These are phyloP conservation scores for Thalpophila matura DNA, from an alignment of 2,888 invertebrate genomes.

Conservation along the genomic window DNA sequence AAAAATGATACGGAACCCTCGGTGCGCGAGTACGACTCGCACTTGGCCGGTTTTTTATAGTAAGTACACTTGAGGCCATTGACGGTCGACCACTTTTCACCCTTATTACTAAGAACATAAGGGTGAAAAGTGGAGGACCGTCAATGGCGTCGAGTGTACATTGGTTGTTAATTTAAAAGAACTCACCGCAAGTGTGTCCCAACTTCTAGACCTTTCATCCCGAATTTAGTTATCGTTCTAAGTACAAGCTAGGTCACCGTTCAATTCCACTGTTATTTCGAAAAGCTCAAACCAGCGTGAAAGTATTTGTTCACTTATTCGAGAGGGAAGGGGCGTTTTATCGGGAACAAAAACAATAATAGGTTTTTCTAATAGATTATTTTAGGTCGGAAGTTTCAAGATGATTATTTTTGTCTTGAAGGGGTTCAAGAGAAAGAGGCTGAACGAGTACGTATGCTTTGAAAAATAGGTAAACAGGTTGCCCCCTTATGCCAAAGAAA, in stretches of 20 bases:
- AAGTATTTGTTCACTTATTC: constrained; percentile 47
- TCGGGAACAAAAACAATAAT: constrained; percentile 37
- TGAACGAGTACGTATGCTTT: no score
- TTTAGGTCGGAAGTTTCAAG: constrained; percentile 1
- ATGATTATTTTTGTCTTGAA: neutral
- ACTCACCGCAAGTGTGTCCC: neutral
- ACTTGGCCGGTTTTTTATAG: no score
- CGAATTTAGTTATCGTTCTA: constrained; percentile 6
- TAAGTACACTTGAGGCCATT: no score
- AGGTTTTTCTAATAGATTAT: constrained; percentile 20
- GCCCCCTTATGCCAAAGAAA: no score
- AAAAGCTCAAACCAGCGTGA: constrained; percentile 34
- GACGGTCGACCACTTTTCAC: no score
- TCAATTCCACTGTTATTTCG: constrained; percentile 50
- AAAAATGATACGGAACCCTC: no score
- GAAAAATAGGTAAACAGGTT: no score
- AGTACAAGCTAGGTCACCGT: constrained; percentile 26
- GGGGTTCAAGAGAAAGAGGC: no score
- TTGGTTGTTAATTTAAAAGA: neutral
- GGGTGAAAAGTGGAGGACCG: no score
- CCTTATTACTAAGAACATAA: no score
- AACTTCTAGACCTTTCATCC: constrained; percentile 8
- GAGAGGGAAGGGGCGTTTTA: constrained; percentile 7
- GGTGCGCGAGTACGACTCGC: no score
- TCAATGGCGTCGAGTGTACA: no score